Conservation (phyloP, 2,888 invertebrate genomes). For the Heteropelma amictum region DNA sequence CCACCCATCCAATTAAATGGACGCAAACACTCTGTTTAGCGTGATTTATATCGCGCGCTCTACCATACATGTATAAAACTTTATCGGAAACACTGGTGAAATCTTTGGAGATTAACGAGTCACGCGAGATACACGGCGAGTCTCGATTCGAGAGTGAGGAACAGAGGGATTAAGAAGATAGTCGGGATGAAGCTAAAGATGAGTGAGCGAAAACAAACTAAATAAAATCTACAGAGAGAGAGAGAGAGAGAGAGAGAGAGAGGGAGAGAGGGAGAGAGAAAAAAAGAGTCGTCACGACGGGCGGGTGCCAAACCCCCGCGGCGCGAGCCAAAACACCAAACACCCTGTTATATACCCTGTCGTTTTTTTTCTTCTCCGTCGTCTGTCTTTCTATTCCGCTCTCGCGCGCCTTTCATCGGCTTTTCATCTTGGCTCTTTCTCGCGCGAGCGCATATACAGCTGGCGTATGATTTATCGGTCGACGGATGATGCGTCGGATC, state of each 20-base stretch:
- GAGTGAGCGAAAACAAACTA: conserved; percentile 26
- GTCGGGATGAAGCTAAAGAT: background rate
- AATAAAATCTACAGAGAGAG: conserved; percentile 9
- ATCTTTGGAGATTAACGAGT: too few relatives aligned
- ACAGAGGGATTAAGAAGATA: background rate
- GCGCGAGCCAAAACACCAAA: conserved; percentile 74
- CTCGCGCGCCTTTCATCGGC: conserved; percentile 28
- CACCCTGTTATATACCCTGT: conserved; percentile 63
- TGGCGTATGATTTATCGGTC: conserved; percentile 72
- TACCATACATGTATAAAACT: too few relatives aligned
- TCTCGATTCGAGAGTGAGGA: background rate
- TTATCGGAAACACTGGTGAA: too few relatives aligned
- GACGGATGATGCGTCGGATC: conserved; percentile 68
- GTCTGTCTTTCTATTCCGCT: conserved; percentile 6
- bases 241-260: conserved; percentile 15
- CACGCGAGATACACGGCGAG: background rate
- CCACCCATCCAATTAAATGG: too few relatives aligned
- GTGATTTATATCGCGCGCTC: too few relatives aligned
- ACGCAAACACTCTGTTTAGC: too few relatives aligned
- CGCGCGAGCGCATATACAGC: conserved; percentile 33
- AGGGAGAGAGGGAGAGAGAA: conserved; percentile 20
- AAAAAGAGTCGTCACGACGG: conserved; percentile 58
- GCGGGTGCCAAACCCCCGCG: conserved; percentile 70
- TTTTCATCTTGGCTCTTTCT: conserved; percentile 26
- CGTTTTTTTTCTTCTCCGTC: conserved; percentile 6